These are phyloP conservation scores for Trichonephila clavipes DNA, from an alignment of 1,140 invertebrate species.

Conservation along the genomic window DNA sequence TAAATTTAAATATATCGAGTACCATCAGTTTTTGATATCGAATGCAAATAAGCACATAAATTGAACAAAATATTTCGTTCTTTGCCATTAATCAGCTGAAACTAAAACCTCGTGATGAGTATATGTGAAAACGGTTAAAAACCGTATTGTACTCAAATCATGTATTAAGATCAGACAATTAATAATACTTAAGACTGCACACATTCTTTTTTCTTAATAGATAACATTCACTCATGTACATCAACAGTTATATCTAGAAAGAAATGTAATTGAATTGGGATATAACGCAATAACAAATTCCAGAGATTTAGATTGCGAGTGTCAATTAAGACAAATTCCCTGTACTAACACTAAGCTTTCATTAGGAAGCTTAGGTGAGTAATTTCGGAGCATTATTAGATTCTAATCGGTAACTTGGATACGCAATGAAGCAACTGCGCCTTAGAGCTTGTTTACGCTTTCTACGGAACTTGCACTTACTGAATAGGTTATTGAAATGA, in stretches of 20 bases:
- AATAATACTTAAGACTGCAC: too few relatives aligned
- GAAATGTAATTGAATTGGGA: background rate
- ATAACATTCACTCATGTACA: too few relatives aligned
- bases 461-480: background rate
- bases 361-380: background rate
- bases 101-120: too few relatives aligned
- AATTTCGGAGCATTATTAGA: constrained; percentile 12
- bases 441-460: background rate
- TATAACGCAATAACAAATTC: background rate
- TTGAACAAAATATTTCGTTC: too few relatives aligned
- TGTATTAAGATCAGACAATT: too few relatives aligned
- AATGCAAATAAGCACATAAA: too few relatives aligned
- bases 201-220: too few relatives aligned
- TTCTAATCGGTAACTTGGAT: constrained; percentile 1
- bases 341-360: background rate
- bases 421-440: background rate
- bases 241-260: background rate
- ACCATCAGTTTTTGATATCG: too few relatives aligned
- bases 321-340: constrained; percentile 10
- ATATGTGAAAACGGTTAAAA: too few relatives aligned
- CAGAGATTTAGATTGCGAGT: background rate
- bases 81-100: too few relatives aligned
- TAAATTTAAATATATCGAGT: too few relatives aligned
- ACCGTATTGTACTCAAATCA: too few relatives aligned
- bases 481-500: background rate